Percentiles rank a stretch among this genome's conserved stretches.
Conservation (phyloP, 2,888 invertebrate species). For the Sycophila texana region DNA sequence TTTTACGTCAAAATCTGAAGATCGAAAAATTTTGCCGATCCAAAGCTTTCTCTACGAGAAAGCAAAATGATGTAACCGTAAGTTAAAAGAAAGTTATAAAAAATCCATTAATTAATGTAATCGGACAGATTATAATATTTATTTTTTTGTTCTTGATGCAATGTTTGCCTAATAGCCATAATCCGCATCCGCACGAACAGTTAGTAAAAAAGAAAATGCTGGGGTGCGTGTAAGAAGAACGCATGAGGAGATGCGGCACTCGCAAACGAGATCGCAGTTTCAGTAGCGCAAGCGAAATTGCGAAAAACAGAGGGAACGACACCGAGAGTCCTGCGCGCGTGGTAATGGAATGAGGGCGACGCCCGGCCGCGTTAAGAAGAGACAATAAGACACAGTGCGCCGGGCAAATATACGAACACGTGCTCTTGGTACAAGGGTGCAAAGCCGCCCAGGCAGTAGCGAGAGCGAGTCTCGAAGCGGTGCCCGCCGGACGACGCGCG, state of each 20-base stretch:
- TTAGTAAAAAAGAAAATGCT: conserved; percentile 4
- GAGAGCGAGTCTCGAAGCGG: neutral
- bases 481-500: conserved; percentile 1
- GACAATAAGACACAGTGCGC: conserved; percentile 34
- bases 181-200: no score
- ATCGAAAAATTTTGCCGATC: no score
- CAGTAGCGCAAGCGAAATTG: conserved; percentile 5
- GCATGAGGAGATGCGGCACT: neutral
- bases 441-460: no score
- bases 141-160: no score
- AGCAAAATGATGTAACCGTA: no score
- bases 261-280: neutral
- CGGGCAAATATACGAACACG: conserved; percentile 46
- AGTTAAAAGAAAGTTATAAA: no score
- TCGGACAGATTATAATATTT: no score
- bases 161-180: no score
- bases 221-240: conserved; percentile 19
- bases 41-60: no score
- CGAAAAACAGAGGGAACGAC: conserved; percentile 25
- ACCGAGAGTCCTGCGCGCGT: neutral
- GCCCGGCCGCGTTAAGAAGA: conserved; percentile 21
- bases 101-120: no score
- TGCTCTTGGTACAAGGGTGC: conserved; percentile 3
- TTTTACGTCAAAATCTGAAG: no score
- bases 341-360: conserved; percentile 34